These are phyloP conservation scores for Ibycter americanus DNA, from an alignment of 2,797 vertebrate genomes.

Conservation along the genomic window DNA sequence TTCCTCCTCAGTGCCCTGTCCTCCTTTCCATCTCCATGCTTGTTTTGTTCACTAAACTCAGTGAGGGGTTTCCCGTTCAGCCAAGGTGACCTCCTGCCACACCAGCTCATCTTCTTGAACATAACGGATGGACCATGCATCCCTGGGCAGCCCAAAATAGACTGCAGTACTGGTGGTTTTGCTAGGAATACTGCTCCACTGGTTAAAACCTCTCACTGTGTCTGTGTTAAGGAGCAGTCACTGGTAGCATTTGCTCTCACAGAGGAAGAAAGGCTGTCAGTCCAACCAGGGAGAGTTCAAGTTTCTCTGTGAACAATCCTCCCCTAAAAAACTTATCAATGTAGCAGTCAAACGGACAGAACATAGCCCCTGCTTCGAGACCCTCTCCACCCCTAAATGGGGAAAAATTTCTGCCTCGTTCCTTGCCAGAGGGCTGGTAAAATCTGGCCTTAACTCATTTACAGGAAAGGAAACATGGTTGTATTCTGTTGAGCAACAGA, in stretches of 20 bases:
- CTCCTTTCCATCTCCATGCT: neutral
- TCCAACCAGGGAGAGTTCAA: neutral
- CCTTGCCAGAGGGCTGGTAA: neutral
- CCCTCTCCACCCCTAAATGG: neutral
- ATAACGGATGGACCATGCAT: fast-evolving
- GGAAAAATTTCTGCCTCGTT: neutral
- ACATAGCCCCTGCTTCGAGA: neutral
- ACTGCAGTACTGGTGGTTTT: neutral
- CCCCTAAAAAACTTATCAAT: fast-evolving
- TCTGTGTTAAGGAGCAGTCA: neutral
- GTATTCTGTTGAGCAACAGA: neutral
- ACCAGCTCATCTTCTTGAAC: neutral
- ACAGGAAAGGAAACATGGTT: neutral
- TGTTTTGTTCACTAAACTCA: neutral
- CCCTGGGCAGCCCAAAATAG: neutral
- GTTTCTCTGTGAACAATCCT: neutral
- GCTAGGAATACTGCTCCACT: neutral
- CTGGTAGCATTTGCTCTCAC: neutral
- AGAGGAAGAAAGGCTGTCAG: neutral
- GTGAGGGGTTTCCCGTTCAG: neutral
- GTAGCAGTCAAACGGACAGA: neutral
- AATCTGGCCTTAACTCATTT: neutral
- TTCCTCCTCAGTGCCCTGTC: neutral
- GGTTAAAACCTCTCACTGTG: neutral
- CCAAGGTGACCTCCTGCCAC: neutral